Base-by-base conservation (phyloP, 2,113 vertebrate genomes). In the Canis aureus region DNA sequence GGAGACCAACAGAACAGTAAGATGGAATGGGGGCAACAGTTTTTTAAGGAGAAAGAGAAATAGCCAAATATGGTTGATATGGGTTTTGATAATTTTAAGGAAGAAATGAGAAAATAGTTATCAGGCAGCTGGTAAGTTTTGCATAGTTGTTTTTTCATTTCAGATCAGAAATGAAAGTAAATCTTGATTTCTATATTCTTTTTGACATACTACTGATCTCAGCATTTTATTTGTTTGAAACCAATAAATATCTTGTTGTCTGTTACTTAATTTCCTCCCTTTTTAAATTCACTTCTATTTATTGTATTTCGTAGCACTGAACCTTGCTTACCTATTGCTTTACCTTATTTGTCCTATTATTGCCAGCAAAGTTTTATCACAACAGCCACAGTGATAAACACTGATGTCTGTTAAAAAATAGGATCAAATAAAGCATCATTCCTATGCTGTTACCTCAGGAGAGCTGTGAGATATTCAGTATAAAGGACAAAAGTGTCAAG, bases 351-450 rank as follows among this genome's bases (percentile, higher is more conserved):
- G 43, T 73, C 64, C 35, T 59, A 13, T 74, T 59, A 13, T 74
- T 88, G 25, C 78, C 78, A 82, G 17, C 55, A 88, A 86, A 49
- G 29, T 69, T 95, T 98, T 74, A 87, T 91, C 71, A 62, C 78
- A 85, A 59, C 73, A 89, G 82, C 79, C 66, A 67, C 22, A 83
- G 49, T 74, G 78, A 84, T 62, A 97, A 97, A 94, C n/a, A 51
- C 29, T 91, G 29, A 66, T 60, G 43, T 86, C 78, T 71, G 11
- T 49, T 60, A 51, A 90, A 69, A 81, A 97, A 57, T 17, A 71
- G 53, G 53, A 85, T 79, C 51, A 92, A 87, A 84, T 55, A 79
- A 49, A 55, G 23, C 38, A 64, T 74, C 15, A 16, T 8, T 62
- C 22, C 2, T 27, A 0, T 64, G 57, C 13, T 64, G 8, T 55